Evolutionary conservation across 2,113 vertebrate species (phyloP).

Genomic region (Etheostoma spectabile): DNA sequence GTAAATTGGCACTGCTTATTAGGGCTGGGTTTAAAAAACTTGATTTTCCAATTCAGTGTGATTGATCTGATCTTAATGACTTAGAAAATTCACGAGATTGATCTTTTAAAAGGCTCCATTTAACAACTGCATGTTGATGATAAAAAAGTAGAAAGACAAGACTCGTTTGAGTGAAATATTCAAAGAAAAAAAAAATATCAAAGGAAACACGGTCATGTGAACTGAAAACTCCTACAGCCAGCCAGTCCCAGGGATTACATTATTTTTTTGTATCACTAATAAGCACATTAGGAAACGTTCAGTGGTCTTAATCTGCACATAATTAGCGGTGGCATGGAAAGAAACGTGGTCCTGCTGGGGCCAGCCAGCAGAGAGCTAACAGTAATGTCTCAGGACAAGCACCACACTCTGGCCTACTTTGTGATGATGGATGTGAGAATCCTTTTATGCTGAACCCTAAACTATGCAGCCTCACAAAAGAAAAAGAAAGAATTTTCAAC

Average conservation of each 20-base stretch:
- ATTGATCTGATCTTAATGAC: too few relatives aligned
- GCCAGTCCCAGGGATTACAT: constrained; percentile 60
- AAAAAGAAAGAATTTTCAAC: too few relatives aligned
- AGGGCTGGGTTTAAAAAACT: too few relatives aligned
- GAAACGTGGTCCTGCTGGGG: constrained; percentile 67
- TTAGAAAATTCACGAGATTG: too few relatives aligned
- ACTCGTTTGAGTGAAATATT: neutral
- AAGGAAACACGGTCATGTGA: constrained; percentile 66
- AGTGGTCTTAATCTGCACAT: constrained; percentile 81
- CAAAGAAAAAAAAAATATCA: constrained; percentile 32
- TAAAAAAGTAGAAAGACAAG: neutral
- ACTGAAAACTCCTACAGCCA: constrained; percentile 41
- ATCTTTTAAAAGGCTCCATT: too few relatives aligned
- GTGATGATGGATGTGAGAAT: constrained; percentile 33
- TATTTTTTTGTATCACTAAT: constrained; percentile 67
- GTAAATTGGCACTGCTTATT: too few relatives aligned
- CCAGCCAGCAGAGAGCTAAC: constrained; percentile 52
- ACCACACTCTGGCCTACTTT: constrained; percentile 39
- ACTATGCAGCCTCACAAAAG: neutral
- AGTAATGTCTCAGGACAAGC: constrained; percentile 50
- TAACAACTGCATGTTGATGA: constrained; percentile 3
- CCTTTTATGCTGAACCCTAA: neutral
- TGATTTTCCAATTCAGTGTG: too few relatives aligned
- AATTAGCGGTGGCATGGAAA: constrained; percentile 72
- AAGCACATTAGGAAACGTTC: constrained; percentile 76